These are phyloP conservation scores for Heteronetta atricapilla DNA, from an alignment of 2,113 vertebrate species.

Conservation along the genomic window DNA sequence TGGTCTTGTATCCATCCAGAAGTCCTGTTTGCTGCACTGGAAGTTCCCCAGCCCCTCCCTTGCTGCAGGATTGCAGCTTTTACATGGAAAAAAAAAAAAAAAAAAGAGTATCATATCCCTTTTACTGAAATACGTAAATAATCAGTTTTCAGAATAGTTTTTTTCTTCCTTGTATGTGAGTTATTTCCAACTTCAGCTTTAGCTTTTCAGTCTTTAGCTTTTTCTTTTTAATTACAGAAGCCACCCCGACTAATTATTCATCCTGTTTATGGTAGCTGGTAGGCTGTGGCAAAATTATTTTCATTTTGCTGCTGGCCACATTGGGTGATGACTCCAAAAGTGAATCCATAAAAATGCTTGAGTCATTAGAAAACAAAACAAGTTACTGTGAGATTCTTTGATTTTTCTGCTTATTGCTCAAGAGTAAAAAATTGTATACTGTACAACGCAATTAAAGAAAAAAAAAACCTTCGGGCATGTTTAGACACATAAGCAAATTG, in stretches of 20 bases:
- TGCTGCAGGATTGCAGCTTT: neutral
- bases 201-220: neutral
- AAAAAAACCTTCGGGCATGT: constrained; percentile 30
- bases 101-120: neutral
- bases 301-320: constrained; percentile 60
- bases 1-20: constrained; percentile 29
- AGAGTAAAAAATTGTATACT: constrained; percentile 3
- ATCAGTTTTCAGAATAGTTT: neutral
- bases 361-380: constrained; percentile 64
- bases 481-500: constrained; percentile 21
- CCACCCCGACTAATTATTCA: constrained; percentile 60
- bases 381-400: constrained; percentile 51
- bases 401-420: constrained; percentile 63
- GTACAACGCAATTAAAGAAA: constrained; percentile 23
- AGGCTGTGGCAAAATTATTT: constrained; percentile 58
- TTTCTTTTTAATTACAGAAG: constrained; percentile 40
- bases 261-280: constrained; percentile 53
- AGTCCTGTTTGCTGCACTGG: neutral
- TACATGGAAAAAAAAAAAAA: neutral
- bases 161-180: neutral
- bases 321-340: constrained; percentile 36
- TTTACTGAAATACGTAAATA: neutral
- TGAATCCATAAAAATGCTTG: constrained; percentile 47
- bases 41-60: neutral
- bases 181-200: constrained; percentile 18